Percentiles rank a stretch among this genome's conserved stretches.
Evolutionary conservation across 2,113 vertebrate species (phyloP).

Genomic region (Phalacrocorax aristotelis): DNA sequence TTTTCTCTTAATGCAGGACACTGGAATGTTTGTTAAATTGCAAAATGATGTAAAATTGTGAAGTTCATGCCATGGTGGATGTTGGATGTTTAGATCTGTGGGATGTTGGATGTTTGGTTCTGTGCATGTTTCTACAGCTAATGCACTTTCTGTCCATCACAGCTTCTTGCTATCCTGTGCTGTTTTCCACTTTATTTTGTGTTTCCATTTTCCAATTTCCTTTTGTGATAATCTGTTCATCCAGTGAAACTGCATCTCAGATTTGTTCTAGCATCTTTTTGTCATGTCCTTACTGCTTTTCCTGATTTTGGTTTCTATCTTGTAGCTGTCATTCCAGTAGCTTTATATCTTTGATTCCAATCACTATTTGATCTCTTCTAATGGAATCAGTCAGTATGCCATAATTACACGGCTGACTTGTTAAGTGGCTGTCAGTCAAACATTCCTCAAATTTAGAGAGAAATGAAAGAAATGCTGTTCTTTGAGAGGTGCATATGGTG

Average conservation of each 20-base stretch:
- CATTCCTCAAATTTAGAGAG: not conserved
- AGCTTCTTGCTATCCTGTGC: not conserved
- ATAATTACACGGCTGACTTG: not conserved
- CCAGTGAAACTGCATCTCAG: not conserved
- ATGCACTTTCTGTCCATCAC: not conserved
- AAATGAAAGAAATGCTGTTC: slow-evolving; percentile 6
- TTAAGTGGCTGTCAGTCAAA: slow-evolving; percentile 44
- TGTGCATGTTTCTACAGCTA: not conserved
- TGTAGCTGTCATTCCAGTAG: not conserved
- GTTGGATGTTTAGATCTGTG: not conserved
- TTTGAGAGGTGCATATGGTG: not conserved
- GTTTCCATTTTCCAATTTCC: not conserved
- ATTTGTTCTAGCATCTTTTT: slow-evolving; percentile 11
- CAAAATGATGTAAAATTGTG: not conserved
- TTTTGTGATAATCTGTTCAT: not conserved
- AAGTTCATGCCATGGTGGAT: rapidly evolving
- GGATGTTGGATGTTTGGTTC: not conserved
- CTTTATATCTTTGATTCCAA: slow-evolving; percentile 35
- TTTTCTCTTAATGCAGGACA: not conserved
- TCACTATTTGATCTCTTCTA: slow-evolving; percentile 37
- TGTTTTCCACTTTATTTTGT: not conserved
- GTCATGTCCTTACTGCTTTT: not conserved
- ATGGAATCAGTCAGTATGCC: slow-evolving; percentile 31
- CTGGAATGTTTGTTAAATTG: not conserved
- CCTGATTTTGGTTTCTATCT: slow-evolving; percentile 17